A percentile compares a stretch with the other conserved stretches of the same genome.
These are phyloP conservation scores for Reticulitermes speratus DNA, from an alignment of 1,140 invertebrate species.

Conservation along the genomic window DNA sequence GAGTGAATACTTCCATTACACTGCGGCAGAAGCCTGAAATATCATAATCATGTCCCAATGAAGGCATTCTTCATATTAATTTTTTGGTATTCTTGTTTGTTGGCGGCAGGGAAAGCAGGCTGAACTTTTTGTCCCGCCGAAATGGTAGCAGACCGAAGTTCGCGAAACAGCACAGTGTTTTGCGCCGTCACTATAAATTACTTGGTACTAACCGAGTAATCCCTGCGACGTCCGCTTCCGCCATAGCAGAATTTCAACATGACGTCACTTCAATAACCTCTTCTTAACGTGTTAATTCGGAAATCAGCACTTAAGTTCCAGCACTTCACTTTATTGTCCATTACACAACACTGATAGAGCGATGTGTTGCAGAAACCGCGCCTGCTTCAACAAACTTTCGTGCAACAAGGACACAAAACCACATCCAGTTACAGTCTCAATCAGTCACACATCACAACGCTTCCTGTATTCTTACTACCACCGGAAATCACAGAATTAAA, in stretches of 20 bases:
- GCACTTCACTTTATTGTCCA: slow-evolving; percentile 5
- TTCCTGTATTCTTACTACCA: no score
- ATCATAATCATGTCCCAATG: no score
- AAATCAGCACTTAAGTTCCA: neutral
- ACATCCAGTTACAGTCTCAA: no score
- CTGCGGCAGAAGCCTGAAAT: no score
- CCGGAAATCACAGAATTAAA: no score
- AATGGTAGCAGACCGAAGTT: neutral
- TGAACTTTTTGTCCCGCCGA: neutral
- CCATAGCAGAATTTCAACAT: slow-evolving; percentile 9
- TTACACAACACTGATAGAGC: neutral
- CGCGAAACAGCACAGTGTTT: neutral
- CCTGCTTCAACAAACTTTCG: no score
- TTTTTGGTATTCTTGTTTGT: neutral
- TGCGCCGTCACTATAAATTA: neutral
- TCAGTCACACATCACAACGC: no score
- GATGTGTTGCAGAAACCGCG: no score
- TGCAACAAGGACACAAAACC: no score
- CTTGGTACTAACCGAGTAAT: neutral
- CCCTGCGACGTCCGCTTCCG: neutral
- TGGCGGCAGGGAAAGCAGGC: neutral
- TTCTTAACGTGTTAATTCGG: neutral
- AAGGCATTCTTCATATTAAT: neutral
- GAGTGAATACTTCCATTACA: no score
- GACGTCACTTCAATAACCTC: neutral